Conservation (phyloP, 2,888 invertebrate genomes). For the Ophonus ardosiacus region DNA sequence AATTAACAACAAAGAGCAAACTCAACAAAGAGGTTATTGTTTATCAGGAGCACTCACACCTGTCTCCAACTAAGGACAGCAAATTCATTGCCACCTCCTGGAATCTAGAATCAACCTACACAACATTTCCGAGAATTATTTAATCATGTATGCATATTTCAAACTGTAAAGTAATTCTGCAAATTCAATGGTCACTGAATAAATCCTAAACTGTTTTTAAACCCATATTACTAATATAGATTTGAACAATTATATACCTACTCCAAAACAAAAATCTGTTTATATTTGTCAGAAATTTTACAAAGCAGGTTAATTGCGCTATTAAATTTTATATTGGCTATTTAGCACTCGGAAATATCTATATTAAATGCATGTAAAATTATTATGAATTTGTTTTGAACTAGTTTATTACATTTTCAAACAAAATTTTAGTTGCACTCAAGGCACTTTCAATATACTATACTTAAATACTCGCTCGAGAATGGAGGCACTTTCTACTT, state of each 20-base stretch:
- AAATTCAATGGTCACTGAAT: neutral
- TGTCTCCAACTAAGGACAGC: conserved; percentile 9
- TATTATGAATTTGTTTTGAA: too few species aligned
- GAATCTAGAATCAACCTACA: conserved; percentile 18
- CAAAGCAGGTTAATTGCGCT: conserved; percentile 1
- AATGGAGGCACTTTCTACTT: too few species aligned
- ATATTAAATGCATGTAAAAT: too few species aligned
- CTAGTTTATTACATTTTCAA: too few species aligned
- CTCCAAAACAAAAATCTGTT: neutral
- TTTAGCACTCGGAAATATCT: neutral
- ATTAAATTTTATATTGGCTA: neutral
- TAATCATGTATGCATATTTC: conserved; percentile 42
- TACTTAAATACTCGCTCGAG: too few species aligned
- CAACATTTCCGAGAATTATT: conserved; percentile 14
- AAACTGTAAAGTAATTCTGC: conserved; percentile 11
- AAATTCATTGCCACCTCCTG: conserved; percentile 3
- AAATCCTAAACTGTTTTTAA: conserved; percentile 18
- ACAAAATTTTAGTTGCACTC: too few species aligned
- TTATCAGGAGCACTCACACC: neutral
- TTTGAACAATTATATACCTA: conserved; percentile 5
- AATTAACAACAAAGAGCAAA: too few species aligned
- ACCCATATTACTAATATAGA: neutral
- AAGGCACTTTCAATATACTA: too few species aligned
- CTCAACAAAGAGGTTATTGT: neutral
- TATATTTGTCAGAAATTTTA: neutral